Conservation (phyloP, 92 coral and sea anemone species). For the Hydrozoanthus gracilis region DNA sequence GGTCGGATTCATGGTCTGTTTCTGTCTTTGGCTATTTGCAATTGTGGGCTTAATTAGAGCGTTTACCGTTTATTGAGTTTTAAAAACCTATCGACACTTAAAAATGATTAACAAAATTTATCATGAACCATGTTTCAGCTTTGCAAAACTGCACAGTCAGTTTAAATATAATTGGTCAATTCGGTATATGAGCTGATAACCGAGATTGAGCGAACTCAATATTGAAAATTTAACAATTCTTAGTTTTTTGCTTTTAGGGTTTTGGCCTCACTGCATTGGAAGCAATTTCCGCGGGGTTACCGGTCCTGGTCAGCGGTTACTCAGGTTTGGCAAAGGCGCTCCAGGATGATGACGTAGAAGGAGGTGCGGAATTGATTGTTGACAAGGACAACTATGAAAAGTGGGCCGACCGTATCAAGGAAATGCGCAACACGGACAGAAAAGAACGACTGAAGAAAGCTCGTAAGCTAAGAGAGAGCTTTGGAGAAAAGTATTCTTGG, state of each 20-base stretch:
- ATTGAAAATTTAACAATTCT: too few relatives aligned
- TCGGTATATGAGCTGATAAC: too few relatives aligned
- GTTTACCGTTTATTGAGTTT: neutral
- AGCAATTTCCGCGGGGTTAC: slow-evolving; percentile 34
- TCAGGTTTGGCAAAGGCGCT: slow-evolving; percentile 26
- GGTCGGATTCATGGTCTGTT: neutral
- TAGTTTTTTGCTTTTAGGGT: neutral
- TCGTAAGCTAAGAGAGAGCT: neutral
- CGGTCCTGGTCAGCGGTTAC: slow-evolving; percentile 29
- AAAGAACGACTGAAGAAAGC: slow-evolving; percentile 24
- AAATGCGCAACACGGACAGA: neutral
- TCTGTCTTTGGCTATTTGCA: neutral
- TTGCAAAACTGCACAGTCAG: too few relatives aligned
- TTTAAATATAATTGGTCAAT: too few relatives aligned
- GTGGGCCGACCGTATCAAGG: slow-evolving; percentile 2
- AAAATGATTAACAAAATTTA: too few relatives aligned
- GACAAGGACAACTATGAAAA: neutral
- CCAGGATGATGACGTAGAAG: neutral
- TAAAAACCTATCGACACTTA: too few relatives aligned
- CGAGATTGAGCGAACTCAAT: too few relatives aligned
- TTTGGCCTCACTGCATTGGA: slow-evolving; percentile 27
- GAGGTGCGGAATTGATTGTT: neutral
- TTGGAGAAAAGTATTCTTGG: slow-evolving; percentile 10
- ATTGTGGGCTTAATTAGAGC: neutral
- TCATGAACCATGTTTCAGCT: too few relatives aligned